phyloP scores from a whole-genome alignment of 2,113 vertebrate species.

The Acanthisitta chloris region DNA sequence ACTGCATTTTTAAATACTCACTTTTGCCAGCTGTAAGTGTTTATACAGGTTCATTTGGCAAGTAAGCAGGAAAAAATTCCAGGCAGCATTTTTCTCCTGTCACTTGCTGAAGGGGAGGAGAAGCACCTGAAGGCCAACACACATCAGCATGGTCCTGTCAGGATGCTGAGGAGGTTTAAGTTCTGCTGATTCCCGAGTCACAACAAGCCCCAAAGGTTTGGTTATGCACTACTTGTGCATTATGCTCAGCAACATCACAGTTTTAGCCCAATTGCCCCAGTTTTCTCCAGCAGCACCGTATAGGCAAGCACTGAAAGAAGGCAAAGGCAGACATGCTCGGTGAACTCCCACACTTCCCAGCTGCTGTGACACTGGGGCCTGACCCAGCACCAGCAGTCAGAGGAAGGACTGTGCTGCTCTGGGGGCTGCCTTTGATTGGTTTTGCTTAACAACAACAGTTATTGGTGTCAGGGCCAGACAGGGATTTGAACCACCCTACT shows the following conservation, averaged over 20 bases:
- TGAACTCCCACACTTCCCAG: background rate
- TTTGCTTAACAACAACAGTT: background rate
- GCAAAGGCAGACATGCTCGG: accelerated
- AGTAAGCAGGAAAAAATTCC: background rate
- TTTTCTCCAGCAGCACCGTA: background rate
- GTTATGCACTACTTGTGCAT: accelerated
- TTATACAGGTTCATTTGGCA: background rate
- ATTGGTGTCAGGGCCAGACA: background rate
- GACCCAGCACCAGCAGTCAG: background rate
- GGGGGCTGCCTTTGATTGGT: background rate
- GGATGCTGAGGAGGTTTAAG: background rate
- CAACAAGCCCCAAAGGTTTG: accelerated
- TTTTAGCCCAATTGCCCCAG: background rate
- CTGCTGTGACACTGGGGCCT: background rate
- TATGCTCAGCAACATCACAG: background rate
- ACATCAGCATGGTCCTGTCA: accelerated
- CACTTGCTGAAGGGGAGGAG: background rate
- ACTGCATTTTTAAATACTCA: background rate
- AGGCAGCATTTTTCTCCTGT: background rate
- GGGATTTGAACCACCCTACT: background rate
- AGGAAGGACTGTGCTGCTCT: background rate
- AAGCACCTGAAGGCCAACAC: background rate
- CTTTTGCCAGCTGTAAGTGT: background rate
- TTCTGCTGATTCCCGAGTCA: background rate
- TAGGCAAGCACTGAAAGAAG: background rate